Evolutionary conservation across 2,888 invertebrate genomes (phyloP), one percentile per base, ranked within the genome.

Genomic region (Caenorhabditis sinica): DNA sequence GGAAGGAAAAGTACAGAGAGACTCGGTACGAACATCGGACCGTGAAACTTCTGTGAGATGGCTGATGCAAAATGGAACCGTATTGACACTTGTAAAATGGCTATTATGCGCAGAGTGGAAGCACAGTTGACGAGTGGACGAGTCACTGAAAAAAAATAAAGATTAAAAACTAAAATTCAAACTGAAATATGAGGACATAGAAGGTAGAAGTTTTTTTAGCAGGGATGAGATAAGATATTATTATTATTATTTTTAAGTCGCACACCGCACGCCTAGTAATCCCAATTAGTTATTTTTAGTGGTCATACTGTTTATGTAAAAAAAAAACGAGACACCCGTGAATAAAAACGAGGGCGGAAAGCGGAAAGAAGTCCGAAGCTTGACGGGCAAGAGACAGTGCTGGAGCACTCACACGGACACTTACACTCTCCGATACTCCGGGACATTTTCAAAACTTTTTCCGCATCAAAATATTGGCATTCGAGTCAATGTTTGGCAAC

Each of bases 391-490:
- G 25, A 69, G 25, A 63, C 20, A 49, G 74, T 69, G 60, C 28
- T 40, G 23, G 40, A 56, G 60, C 72, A 72, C 72, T 51, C 77
- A 69, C 68, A 80, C 72, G 28, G 71, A 71, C 79, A 79, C 83
- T 79, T 83, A 82, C 82, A 60, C 76, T 75, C 75, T 76, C 71
- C 51, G 66, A 63, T 17, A 66, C 72, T 72, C 65, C 66, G 65
- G 63, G 66, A 45, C 36, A 45, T 58, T 71, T 75, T 82, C 71
- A 84, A 68, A 71, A 84, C 66, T 80, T 80, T 80, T 84, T 84
- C 49, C 84, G 80, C 80, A 80, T 80, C 80, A 80, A 84, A 84
- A 80, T 80, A 80, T 84, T 84, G 80, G 84, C 84, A 84, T 84
- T 84, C 60, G 84, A 80, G 72, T 84, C 84, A 80, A 84, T 76